Evolutionary conservation across 1,140 invertebrate genomes (phyloP).

Genomic region (Fopius arisanus): DNA sequence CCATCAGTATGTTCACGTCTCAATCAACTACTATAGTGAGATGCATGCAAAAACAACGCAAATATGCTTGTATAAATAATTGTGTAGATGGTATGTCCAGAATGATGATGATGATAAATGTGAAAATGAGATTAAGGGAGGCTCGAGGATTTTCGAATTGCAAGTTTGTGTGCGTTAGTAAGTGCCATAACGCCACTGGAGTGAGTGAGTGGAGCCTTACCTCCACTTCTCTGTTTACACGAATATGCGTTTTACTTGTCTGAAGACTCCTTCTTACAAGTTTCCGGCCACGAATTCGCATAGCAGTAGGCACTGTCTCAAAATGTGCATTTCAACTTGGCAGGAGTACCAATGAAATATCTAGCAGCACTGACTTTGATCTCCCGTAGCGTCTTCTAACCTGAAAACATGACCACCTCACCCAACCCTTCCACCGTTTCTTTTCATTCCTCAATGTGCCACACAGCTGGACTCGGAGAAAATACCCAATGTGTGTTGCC

Average conservation of each 20-base stretch:
- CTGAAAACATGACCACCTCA: slow-evolving; percentile 6
- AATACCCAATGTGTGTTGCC: background rate
- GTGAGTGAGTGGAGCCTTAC: background rate
- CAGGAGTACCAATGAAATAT: slow-evolving; percentile 49
- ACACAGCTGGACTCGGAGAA: background rate
- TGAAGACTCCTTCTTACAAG: background rate
- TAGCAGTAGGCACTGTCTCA: slow-evolving; percentile 38
- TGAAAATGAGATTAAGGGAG: background rate
- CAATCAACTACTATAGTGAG: no score
- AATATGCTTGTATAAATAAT: no score
- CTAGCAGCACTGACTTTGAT: slow-evolving; percentile 49
- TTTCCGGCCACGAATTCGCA: slow-evolving; percentile 29
- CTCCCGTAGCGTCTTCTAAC: slow-evolving; percentile 34
- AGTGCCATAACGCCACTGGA: background rate
- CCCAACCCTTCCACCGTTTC: background rate
- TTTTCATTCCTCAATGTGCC: background rate
- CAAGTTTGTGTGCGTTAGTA: background rate
- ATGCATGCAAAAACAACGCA: no score
- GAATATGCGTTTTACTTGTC: slow-evolving; percentile 1
- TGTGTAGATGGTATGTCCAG: background rate
- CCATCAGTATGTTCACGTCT: no score
- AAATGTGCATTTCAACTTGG: background rate
- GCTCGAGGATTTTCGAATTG: background rate
- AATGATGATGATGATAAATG: background rate
- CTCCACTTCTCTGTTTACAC: background rate